phyloP scores from a whole-genome alignment of 2,113 vertebrate species.

The Zonotrichia leucophrys region DNA sequence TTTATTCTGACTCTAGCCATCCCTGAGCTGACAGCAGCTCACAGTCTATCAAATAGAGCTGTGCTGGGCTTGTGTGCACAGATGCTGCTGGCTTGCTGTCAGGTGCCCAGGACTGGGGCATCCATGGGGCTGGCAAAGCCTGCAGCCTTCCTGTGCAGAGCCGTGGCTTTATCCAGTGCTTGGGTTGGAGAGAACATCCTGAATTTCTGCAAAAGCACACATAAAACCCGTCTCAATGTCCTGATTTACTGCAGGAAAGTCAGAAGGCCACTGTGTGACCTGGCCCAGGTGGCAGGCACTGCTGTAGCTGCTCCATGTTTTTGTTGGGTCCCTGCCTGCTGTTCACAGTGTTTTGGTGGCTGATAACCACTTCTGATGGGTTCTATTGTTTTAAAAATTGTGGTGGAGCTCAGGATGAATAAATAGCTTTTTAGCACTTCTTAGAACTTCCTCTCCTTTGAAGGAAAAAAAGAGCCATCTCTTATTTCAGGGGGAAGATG shows the following conservation, averaged over 20 bases:
- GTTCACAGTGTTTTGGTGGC: not conserved
- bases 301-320: not conserved
- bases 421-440: not conserved
- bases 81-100: rapidly evolving
- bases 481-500: not conserved
- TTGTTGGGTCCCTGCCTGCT: not conserved
- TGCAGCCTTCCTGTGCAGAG: not conserved
- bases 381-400: not conserved
- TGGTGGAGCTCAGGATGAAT: not conserved
- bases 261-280: not conserved
- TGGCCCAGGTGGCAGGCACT: not conserved
- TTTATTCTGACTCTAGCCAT: not conserved
- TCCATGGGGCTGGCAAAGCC: rapidly evolving
- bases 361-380: not conserved
- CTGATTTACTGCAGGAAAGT: not conserved
- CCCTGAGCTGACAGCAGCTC: not conserved
- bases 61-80: not conserved
- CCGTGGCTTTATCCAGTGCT: not conserved
- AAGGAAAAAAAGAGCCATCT: not conserved
- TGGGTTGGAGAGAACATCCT: not conserved
- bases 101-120: not conserved
- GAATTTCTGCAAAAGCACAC: not conserved
- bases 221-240: not conserved
- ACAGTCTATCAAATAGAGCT: rapidly evolving
- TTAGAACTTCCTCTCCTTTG: not conserved